Base-by-base conservation (phyloP, 1,140 invertebrate genomes). In the Drosophila triauraria region DNA sequence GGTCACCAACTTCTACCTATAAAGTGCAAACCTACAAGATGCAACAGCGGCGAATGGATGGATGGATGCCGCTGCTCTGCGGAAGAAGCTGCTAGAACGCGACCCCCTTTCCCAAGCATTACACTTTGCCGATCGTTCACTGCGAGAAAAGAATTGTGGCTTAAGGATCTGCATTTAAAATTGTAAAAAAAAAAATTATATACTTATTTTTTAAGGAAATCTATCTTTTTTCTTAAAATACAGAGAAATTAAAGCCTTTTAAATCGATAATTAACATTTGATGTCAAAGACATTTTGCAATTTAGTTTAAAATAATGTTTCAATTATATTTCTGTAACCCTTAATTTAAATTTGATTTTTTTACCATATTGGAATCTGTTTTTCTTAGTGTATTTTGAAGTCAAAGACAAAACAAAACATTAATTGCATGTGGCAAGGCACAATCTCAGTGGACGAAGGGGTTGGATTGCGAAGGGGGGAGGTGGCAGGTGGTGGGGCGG, bases 321-420 rank as follows among this genome's bases (percentile, higher is more conserved):
- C 5, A 30, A 7, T 30, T 30, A 30, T 30, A 6, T 30, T 30
- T 30, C 6, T 30, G 27, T 30, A 30, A 30, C 27, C 27, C 6
- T 1, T 30, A 30, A 30, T 30, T 7, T 6, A 30, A 30, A 30
- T 32, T 32, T 9, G 9, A 32, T 8, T 9, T 32, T 32, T 32
- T 8, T 8, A 32, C 27, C 3, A 32, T 8, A 9, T 32, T 32
- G 9, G 9, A 32, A 8, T 32, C 2, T 2, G 8, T 23, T 25
- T 61, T 25, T 25, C 20, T 13, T 9, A 54, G 67, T 70, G 62
- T 5, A 20, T 43, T 5, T 44, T 47, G 40, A 77, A 67, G 74
- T 80, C 63, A 77, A 84, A 84, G 67, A 80, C 81, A 84, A 78
- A 69, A 61, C 32, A 63, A 76, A 83, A 78, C 75, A 60, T 75